Percentiles rank a stretch among this genome's conserved stretches.
These are phyloP conservation scores for Styela clava DNA, from an alignment of 23 tunicate genomes.

Conservation along the genomic window DNA sequence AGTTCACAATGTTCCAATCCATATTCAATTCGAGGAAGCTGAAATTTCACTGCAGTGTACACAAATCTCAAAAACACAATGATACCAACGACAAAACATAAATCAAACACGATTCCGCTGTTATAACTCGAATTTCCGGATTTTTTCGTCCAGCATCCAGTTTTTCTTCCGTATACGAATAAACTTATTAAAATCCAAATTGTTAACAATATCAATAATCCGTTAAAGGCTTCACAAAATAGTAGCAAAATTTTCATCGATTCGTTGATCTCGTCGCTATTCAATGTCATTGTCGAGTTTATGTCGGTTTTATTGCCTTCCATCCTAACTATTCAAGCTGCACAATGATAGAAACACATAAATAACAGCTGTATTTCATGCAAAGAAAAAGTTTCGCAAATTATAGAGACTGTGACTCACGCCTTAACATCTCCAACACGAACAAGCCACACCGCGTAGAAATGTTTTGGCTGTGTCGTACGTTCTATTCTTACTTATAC, in stretches of 20 bases:
- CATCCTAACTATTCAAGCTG: no score
- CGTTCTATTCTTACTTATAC: no score
- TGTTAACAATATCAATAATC: not conserved
- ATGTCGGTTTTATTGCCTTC: no score
- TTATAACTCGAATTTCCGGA: not conserved
- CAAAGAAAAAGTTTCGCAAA: no score
- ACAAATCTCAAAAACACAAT: not conserved
- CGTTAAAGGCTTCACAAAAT: conserved; percentile 7
- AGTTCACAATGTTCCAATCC: not conserved
- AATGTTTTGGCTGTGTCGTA: no score
- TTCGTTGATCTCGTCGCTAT: no score
- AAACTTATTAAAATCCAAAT: conserved; percentile 5
- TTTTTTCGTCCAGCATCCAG: not conserved
- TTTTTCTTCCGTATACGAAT: not conserved
- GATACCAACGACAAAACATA: not conserved
- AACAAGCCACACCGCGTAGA: no score
- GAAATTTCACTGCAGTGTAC: not conserved
- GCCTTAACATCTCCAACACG: no score
- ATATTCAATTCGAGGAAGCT: not conserved
- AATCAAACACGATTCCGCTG: not conserved
- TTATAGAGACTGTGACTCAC: no score
- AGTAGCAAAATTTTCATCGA: not conserved
- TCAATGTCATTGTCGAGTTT: no score
- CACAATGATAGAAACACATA: no score
- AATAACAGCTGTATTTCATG: no score